phyloP scores from a whole-genome alignment of 1,140 invertebrate species.

The Bemisia tabaci region DNA sequence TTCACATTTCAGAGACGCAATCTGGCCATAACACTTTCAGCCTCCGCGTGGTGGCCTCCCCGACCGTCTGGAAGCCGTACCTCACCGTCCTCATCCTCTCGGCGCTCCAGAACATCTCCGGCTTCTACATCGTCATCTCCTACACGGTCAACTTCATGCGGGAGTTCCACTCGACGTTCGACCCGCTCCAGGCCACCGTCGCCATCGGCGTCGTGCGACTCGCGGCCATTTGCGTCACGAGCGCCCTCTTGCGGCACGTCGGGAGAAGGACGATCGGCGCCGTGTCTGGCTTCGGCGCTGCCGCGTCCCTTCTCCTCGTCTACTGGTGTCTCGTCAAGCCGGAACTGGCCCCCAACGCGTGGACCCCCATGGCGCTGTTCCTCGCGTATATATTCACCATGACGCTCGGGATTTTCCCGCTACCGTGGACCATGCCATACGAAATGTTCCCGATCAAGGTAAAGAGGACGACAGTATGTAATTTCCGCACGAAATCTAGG shows the following conservation, averaged over 20 bases:
- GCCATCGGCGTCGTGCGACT: neutral
- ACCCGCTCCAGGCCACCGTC: neutral
- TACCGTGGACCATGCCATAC: too few relatives aligned
- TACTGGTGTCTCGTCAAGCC: neutral
- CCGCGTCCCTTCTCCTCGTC: neutral
- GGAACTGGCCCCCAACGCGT: too few relatives aligned
- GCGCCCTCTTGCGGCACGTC: neutral
- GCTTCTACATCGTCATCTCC: neutral
- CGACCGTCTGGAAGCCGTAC: neutral
- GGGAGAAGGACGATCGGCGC: neutral
- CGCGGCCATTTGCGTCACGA: neutral
- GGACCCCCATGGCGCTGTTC: too few relatives aligned
- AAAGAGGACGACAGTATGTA: too few relatives aligned
- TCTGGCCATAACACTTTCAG: too few relatives aligned
- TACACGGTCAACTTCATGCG: neutral
- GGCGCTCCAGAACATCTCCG: neutral
- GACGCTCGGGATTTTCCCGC: too few relatives aligned
- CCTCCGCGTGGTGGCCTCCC: too few relatives aligned
- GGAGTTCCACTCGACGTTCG: neutral
- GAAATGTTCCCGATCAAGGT: too few relatives aligned
- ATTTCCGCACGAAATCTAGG: too few relatives aligned
- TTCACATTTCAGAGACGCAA: too few relatives aligned
- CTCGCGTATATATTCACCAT: too few relatives aligned
- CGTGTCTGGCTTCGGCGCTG: neutral
- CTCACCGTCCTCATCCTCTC: neutral